A percentile compares a stretch with the other conserved stretches of the same genome.
Evolutionary conservation across 1,140 invertebrate species (phyloP).

Genomic region (Cotesia chilonis): DNA sequence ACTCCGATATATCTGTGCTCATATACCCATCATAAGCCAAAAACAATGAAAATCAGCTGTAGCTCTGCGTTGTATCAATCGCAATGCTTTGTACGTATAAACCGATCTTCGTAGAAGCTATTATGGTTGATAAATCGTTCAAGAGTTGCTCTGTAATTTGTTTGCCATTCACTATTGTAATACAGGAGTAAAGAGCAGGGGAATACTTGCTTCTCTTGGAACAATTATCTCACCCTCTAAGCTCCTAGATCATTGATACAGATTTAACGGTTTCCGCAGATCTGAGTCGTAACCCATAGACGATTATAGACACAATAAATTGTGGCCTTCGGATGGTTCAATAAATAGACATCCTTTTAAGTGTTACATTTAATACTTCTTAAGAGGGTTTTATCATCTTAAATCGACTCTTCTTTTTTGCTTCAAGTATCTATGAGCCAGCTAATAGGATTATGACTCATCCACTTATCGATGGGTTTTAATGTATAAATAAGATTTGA

Average conservation of each 20-base stretch:
- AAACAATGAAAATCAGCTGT: conserved; percentile 36
- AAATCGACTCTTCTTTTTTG: no score
- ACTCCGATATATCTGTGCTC: conserved; percentile 36
- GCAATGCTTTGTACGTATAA: no score
- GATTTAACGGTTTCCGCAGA: conserved; percentile 25
- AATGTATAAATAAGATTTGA: no score
- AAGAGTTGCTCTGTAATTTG: conserved; percentile 11
- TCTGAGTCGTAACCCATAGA: conserved; percentile 16
- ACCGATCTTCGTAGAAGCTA: conserved; percentile 18
- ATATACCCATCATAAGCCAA: conserved; percentile 39
- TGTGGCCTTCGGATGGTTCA: neutral
- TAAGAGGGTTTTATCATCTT: no score
- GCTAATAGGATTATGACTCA: no score
- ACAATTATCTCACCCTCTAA: conserved; percentile 36
- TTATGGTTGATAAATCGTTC: neutral
- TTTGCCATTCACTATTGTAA: conserved; percentile 7
- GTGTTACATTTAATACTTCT: no score
- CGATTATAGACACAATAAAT: conserved; percentile 15
- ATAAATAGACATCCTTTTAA: neutral
- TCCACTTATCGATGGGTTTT: no score
- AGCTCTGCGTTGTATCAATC: no score
- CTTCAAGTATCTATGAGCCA: no score
- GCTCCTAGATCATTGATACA: conserved; percentile 4
- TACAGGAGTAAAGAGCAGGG: neutral
- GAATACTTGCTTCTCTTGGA: conserved; percentile 2